A percentile compares a stretch with the other conserved stretches of the same genome.
These are phyloP conservation scores for Hyles lineata DNA, from an alignment of 2,888 invertebrate species.

Conservation along the genomic window DNA sequence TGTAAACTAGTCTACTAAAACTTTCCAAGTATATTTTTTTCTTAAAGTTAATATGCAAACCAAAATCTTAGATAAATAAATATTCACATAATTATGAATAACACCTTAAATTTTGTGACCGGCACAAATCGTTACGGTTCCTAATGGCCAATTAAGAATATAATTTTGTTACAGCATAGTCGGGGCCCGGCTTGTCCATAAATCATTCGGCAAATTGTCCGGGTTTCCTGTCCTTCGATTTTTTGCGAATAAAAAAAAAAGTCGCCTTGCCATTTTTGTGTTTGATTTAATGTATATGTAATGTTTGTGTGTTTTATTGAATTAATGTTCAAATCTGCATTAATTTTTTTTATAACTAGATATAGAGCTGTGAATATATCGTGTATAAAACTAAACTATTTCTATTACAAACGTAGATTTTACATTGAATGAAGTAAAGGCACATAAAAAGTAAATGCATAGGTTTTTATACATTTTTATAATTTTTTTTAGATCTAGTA, in stretches of 20 bases:
- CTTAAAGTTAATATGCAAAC: neutral
- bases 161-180: constrained; percentile 46
- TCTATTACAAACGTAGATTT: too few species aligned
- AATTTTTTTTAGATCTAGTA: too few species aligned
- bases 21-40: too few species aligned
- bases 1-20: too few species aligned
- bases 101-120: neutral
- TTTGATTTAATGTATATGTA: neutral
- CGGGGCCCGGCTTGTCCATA: constrained; percentile 40
- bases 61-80: neutral
- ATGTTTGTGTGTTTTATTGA: constrained; percentile 6
- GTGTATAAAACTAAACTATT: too few species aligned
- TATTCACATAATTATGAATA: neutral
- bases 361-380: too few species aligned
- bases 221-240: constrained; percentile 46
- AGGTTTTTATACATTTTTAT: too few species aligned
- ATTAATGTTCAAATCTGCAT: neutral
- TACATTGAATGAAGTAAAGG: too few species aligned
- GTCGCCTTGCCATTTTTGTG: constrained; percentile 16
- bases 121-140: constrained; percentile 30
- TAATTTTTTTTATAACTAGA: too few species aligned
- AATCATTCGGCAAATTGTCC: constrained; percentile 47
- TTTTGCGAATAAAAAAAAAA: constrained; percentile 37
- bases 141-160: constrained; percentile 52
- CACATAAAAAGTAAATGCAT: too few species aligned